Evolutionary conservation across 1,140 invertebrate species (phyloP).

Genomic region (Laupala kohalensis): DNA sequence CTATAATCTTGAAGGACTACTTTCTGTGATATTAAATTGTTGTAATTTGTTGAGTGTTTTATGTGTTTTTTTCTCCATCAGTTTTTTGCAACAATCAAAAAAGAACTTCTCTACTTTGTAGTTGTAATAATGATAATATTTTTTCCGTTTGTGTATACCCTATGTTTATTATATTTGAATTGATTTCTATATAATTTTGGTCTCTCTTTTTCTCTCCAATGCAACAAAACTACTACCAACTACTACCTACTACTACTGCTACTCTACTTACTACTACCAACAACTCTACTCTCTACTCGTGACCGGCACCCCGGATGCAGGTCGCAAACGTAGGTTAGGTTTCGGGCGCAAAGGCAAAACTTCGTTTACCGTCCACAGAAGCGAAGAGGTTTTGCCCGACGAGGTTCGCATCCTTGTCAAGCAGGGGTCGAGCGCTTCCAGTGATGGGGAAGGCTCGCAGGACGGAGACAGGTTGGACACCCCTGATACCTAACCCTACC

Average conservation of each 20-base stretch:
- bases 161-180: not conserved
- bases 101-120: not conserved
- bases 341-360: constrained; percentile 88
- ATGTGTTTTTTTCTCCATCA: not conserved
- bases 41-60: not conserved
- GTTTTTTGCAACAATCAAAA: not conserved
- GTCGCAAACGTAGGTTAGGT: constrained; percentile 86
- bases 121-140: not conserved
- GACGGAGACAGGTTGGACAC: constrained; percentile 62
- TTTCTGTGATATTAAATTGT: not conserved
- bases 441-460: constrained; percentile 76
- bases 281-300: not conserved
- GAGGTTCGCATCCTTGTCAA: constrained; percentile 63
- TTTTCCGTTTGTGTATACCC: not conserved
- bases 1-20: not conserved
- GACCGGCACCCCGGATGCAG: constrained; percentile 32
- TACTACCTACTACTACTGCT: not conserved
- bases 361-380: constrained; percentile 89
- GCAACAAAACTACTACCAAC: not conserved
- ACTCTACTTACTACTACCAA: not conserved
- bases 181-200: not conserved
- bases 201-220: not conserved
- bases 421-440: constrained; percentile 76
- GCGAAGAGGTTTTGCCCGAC: constrained; percentile 82
- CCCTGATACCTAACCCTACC: not conserved